Percentiles rank a stretch among this genome's conserved stretches.
These are phyloP conservation scores for Pollenia angustigena DNA, from an alignment of 2,888 invertebrate genomes.

Conservation along the genomic window DNA sequence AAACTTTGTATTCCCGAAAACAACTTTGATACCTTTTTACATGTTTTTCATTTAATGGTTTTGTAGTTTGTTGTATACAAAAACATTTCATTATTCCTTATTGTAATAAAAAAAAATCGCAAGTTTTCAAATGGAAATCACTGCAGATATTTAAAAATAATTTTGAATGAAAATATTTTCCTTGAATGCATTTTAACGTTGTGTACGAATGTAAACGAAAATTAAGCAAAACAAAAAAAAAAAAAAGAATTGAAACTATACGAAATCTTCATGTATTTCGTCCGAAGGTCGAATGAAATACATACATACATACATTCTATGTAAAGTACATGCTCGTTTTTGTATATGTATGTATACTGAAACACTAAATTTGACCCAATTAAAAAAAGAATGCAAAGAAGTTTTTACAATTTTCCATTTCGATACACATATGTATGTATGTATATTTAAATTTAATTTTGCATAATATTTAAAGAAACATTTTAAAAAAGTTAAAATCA, in stretches of 20 bases:
- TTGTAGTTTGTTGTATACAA: no score
- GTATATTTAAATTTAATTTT: neutral
- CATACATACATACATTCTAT: conserved; percentile 15
- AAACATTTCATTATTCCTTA: no score
- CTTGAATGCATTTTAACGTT: no score
- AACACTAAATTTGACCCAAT: conserved; percentile 67
- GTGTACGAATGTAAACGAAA: neutral
- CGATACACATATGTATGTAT: neutral
- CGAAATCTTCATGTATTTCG: conserved; percentile 14
- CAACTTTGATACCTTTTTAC: no score
- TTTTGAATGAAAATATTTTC: no score
- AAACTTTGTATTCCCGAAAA: no score
- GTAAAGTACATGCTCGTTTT: neutral
- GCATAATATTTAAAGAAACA: no score
- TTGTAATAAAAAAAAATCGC: no score
- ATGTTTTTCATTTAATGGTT: no score
- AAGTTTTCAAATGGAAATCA: no score
- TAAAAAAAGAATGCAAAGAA: conserved; percentile 29
- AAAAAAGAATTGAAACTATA: neutral
- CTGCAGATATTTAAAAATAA: no score
- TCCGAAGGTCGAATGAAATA: conserved; percentile 53
- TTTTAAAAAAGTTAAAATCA: no score
- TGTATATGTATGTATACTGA: conserved; percentile 16
- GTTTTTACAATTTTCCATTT: neutral
- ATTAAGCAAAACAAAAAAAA: neutral